Conservation (phyloP, 2,113 vertebrate genomes). For the Stegastes partitus region DNA sequence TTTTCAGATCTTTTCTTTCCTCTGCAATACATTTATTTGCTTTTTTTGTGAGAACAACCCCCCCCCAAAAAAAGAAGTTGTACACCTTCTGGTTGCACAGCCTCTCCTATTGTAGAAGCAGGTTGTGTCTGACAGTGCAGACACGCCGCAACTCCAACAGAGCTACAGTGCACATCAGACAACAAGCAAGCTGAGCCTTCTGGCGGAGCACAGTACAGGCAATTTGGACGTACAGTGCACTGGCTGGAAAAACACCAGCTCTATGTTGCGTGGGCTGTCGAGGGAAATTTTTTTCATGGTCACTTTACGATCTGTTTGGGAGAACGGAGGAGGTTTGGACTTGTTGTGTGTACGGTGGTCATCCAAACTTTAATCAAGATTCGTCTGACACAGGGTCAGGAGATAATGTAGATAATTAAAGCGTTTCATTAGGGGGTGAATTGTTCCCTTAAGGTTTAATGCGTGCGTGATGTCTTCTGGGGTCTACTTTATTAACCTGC, state of each 20-base stretch:
- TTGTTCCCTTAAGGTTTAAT: conserved; percentile 59
- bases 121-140: conserved; percentile 41
- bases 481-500: conserved; percentile 69
- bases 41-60: conserved; percentile 2
- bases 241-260: conserved; percentile 40
- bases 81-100: conserved; percentile 24
- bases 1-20: background rate
- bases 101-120: conserved; percentile 14
- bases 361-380: conserved; percentile 60
- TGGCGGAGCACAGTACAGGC: conserved; percentile 11
- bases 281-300: conserved; percentile 41
- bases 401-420: conserved; percentile 70
- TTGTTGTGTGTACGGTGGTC: conserved; percentile 38
- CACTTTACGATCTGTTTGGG: conserved; percentile 51
- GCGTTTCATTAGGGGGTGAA: conserved; percentile 51
- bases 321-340: conserved; percentile 14
- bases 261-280: conserved; percentile 51
- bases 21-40: background rate
- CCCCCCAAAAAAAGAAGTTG: background rate
- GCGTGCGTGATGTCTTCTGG: conserved; percentile 47
- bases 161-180: conserved; percentile 27
- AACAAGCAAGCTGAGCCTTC: conserved; percentile 35
- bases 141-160: conserved; percentile 40
- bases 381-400: conserved; percentile 55
- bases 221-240: conserved; percentile 23